phyloP scores from a whole-genome alignment of 2,113 vertebrate genomes.

The Alces alces region DNA sequence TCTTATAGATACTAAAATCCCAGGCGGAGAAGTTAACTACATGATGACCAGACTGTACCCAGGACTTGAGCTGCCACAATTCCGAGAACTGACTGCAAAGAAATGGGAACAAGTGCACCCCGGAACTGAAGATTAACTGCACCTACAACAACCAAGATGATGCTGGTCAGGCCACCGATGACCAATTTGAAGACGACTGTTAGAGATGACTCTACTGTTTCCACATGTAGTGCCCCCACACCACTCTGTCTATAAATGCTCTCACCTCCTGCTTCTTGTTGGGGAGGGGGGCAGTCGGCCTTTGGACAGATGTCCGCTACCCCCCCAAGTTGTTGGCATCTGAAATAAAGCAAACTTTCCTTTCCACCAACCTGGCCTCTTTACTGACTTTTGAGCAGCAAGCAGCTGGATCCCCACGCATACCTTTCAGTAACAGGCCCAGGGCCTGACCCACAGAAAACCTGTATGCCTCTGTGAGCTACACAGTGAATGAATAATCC shows the following conservation, averaged over 20 bases:
- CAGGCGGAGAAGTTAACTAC: not conserved
- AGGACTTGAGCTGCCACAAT: not conserved
- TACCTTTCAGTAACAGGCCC: not conserved
- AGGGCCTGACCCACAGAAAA: not conserved
- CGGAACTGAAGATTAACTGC: not conserved
- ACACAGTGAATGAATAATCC: not conserved
- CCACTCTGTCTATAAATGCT: not conserved
- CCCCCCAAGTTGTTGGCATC: not conserved
- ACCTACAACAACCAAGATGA: not conserved
- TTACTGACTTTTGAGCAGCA: not conserved
- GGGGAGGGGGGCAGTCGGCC: fast-evolving
- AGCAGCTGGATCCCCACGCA: not conserved
- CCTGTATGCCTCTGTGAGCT: not conserved
- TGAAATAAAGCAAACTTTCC: not conserved
- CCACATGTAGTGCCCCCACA: not conserved
- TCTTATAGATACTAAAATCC: not conserved
- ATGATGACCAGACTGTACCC: not conserved
- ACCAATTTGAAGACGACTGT: not conserved
- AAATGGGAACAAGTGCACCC: not conserved
- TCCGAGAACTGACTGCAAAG: not conserved
- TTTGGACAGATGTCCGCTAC: not conserved
- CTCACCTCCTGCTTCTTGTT: not conserved
- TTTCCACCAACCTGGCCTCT: not conserved
- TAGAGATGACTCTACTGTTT: not conserved
- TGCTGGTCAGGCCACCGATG: not conserved